Evolutionary conservation across 1,140 invertebrate species (phyloP), one percentile per base, ranked within the genome.

Genomic region (Panulirus ornatus): DNA sequence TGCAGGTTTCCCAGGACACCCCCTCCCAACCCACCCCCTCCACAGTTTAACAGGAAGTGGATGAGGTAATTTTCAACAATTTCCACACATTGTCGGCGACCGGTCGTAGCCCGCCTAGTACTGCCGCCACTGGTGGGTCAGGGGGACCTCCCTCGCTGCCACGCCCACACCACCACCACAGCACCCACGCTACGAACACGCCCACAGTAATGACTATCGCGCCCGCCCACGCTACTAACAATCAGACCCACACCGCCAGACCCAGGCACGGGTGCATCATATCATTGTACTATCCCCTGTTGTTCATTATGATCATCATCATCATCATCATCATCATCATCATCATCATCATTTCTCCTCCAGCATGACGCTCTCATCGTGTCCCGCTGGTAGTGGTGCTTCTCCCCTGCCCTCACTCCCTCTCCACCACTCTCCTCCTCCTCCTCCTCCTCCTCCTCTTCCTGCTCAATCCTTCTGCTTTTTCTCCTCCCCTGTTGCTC

Each of bases 61-160:
- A 82, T 83, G 79, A 89, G 63, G 87, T 51, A 82, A 89, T 89
- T 89, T 89, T 30, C 66, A 51, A 83, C 79, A 82, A 89, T 89
- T 89, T 89, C 87, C 78, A 82, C 87, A 75, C 63, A 83, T 83
- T 89, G 78, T 83, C 22, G 78, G 78, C 30, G 54, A 34, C 70
- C 63, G 5, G 38, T 22, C 34, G 2, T 47, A 22, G 30, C 14
- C 58, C 22, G 34, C 27, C n/a, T 3, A 16, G 0, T 16, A 27
- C 36, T 30, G 36, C 81, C 54, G n/a, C 54, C 30, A n/a, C 8
- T n/a, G n/a, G 22, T 75, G 73, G 63, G 14, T 9, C n/a, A 34
- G 14, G n/a, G 8, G 11, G 2, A 51, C 78, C 78, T 14, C 36
- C 44, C 11, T 2, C 14, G 22, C 16, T 38, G 44, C 78, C 44